These are phyloP conservation scores for Noctua pronuba DNA, from an alignment of 2,888 invertebrate genomes.

Conservation along the genomic window DNA sequence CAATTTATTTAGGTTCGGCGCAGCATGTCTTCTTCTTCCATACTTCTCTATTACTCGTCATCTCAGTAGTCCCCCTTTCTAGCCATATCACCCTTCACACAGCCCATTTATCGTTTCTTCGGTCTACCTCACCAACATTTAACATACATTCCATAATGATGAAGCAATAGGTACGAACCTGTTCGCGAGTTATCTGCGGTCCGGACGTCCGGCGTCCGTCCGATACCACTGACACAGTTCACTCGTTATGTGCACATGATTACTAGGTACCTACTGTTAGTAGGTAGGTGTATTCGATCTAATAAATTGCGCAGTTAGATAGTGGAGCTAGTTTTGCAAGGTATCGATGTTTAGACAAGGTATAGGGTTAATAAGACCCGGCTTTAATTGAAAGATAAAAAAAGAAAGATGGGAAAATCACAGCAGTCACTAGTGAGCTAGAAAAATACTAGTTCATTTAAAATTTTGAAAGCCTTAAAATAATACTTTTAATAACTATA, in stretches of 20 bases:
- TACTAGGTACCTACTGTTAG: conserved; percentile 28
- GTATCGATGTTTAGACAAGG: background rate
- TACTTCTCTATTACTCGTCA: background rate
- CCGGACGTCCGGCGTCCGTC: conserved; percentile 64
- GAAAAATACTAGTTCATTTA: background rate
- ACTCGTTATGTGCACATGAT: conserved; percentile 46
- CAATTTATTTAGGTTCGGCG: background rate
- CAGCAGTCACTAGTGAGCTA: background rate
- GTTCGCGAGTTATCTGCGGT: conserved; percentile 59
- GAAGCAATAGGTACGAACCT: conserved; percentile 55
- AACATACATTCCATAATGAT: background rate
- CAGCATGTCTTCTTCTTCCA: background rate
- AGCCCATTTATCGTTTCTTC: background rate
- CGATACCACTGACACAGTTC: conserved; percentile 61
- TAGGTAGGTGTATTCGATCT: background rate
- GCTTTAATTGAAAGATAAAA: background rate
- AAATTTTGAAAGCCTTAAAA: background rate
- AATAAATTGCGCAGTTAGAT: background rate
- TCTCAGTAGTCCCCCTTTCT: background rate
- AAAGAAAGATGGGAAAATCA: background rate
- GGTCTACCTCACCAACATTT: conserved; percentile 4
- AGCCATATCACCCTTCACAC: background rate
- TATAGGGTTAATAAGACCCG: background rate
- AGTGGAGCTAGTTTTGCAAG: background rate
- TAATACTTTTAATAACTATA: background rate